Percentiles rank a stretch among this genome's conserved stretches.
phyloP scores from a whole-genome alignment of 2,113 vertebrate genomes.

The Plecturocebus donacophilus region DNA sequence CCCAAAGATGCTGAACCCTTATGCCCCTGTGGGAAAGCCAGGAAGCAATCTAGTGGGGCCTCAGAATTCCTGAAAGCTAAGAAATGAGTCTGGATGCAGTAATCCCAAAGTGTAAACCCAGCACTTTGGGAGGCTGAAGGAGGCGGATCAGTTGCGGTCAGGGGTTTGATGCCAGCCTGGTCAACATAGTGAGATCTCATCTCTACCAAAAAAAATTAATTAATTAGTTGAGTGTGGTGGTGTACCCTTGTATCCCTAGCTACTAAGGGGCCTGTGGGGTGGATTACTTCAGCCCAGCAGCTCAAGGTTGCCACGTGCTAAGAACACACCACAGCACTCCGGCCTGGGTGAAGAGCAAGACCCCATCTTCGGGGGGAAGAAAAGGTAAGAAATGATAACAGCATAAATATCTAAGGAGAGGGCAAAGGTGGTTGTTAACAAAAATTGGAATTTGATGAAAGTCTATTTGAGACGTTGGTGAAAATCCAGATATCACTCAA shows the following conservation, averaged over 20 bases:
- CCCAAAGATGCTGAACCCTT: not conserved
- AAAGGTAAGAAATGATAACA: not conserved
- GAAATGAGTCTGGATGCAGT: not conserved
- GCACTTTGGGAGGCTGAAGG: not conserved
- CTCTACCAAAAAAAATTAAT: not conserved
- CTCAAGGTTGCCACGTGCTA: not conserved
- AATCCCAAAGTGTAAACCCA: not conserved
- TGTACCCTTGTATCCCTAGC: not conserved
- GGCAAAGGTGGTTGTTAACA: not conserved
- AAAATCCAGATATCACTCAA: not conserved
- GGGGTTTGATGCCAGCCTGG: not conserved
- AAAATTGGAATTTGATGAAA: not conserved
- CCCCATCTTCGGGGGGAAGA: fast-evolving
- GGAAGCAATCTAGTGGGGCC: not conserved
- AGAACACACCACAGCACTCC: not conserved
- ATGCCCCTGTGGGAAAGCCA: not conserved
- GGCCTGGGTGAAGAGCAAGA: not conserved
- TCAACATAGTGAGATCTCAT: not conserved
- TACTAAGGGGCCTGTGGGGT: not conserved
- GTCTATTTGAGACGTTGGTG: not conserved
- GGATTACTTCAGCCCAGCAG: not conserved
- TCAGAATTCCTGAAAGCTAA: not conserved
- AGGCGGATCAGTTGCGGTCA: not conserved
- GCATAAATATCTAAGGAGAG: not conserved
- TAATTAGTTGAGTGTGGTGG: not conserved